Percentiles rank a stretch among this genome's conserved stretches.
Evolutionary conservation across 2,888 invertebrate genomes (phyloP).

Genomic region (Coleophora deauratella): DNA sequence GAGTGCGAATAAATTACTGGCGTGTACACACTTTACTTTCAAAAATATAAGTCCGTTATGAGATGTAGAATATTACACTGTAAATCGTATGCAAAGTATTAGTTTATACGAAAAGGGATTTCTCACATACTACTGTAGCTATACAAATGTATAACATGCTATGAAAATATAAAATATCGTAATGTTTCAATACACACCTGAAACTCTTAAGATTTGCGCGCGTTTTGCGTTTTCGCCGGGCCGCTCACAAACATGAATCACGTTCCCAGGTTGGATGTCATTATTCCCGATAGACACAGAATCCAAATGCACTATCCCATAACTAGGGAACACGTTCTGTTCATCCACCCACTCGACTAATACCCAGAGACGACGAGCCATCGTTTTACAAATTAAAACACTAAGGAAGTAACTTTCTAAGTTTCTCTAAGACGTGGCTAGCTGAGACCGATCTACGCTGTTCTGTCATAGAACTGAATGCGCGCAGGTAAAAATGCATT

Average conservation of each 20-base stretch:
- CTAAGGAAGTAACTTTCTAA: no score
- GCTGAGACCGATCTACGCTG: background rate
- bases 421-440: conserved; percentile 9
- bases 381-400: conserved; percentile 18
- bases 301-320: conserved; percentile 36
- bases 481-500: conserved; percentile 24
- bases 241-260: conserved; percentile 28
- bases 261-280: conserved; percentile 32
- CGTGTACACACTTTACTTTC: no score
- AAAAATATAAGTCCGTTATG: no score
- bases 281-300: conserved; percentile 23
- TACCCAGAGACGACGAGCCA: conserved; percentile 40
- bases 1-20: no score
- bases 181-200: conserved; percentile 28
- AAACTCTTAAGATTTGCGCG: conserved; percentile 38
- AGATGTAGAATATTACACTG: no score
- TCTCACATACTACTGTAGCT: no score
- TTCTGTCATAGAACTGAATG: background rate
- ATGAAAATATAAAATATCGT: no score
- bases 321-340: conserved; percentile 32
- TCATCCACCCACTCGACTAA: conserved; percentile 51
- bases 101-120: no score
- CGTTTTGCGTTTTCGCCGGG: conserved; percentile 24
- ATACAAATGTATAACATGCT: no score
- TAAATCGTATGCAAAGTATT: no score